A percentile compares a stretch with the other conserved stretches of the same genome.
These are phyloP conservation scores for Drosophila birchii DNA, from an alignment of 2,888 invertebrate genomes.

Conservation along the genomic window DNA sequence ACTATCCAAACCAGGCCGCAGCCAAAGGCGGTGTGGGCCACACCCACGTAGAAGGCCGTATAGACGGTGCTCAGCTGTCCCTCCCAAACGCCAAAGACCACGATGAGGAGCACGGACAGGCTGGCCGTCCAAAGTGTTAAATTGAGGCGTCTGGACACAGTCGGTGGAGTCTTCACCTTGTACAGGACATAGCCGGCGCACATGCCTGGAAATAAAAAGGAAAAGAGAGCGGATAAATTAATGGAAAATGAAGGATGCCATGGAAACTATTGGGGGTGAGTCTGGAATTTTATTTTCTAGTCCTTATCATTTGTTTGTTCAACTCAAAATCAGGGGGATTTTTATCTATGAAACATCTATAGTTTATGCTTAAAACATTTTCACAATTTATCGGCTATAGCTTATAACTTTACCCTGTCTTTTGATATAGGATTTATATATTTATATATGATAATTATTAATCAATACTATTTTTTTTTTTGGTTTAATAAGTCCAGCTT, in stretches of 20 bases:
- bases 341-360: background rate
- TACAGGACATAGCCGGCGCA: conserved; percentile 90
- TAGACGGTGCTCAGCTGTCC: conserved; percentile 88
- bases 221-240: too few relatives aligned
- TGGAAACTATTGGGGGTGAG: background rate
- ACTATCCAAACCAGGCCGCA: conserved; percentile 91
- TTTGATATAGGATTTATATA: too few relatives aligned
- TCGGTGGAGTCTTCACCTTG: conserved; percentile 88
- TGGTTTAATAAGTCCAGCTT: too few relatives aligned
- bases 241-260: background rate
- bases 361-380: too few relatives aligned
- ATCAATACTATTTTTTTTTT: too few relatives aligned
- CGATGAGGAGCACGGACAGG: conserved; percentile 86
- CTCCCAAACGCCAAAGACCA: conserved; percentile 89
- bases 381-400: too few relatives aligned
- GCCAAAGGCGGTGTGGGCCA: conserved; percentile 91
- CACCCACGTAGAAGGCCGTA: conserved; percentile 91
- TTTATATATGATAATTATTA: too few relatives aligned
- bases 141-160: conserved; percentile 86
- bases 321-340: background rate
- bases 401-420: too few relatives aligned
- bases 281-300: background rate
- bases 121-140: conserved; percentile 87
- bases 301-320: background rate
- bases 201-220: conserved; percentile 85